Evolutionary conservation across 2,797 vertebrate genomes (phyloP).

Genomic region (Chelon auratus): DNA sequence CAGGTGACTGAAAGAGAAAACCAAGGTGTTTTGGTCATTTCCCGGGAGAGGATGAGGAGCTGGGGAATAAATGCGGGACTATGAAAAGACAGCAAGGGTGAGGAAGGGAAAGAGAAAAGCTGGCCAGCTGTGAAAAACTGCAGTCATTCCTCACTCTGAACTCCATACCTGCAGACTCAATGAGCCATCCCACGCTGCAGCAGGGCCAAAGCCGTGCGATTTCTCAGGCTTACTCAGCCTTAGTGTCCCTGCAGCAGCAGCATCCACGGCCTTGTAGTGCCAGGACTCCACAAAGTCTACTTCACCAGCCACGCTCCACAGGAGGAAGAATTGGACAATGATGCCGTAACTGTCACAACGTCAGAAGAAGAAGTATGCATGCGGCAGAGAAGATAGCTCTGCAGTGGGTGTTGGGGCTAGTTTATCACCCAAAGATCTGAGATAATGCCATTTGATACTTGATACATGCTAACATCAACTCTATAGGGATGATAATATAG

Average conservation of each 20-base stretch:
- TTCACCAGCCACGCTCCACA: slow-evolving; percentile 57
- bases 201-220: slow-evolving; percentile 70
- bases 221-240: slow-evolving; percentile 77
- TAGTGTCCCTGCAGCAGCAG: slow-evolving; percentile 51
- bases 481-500: neutral
- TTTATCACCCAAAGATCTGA: slow-evolving; percentile 20
- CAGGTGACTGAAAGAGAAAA: slow-evolving; percentile 26
- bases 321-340: slow-evolving; percentile 69
- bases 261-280: slow-evolving; percentile 58
- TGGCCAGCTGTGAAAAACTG: slow-evolving; percentile 72
- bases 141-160: slow-evolving; percentile 80
- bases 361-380: slow-evolving; percentile 61
- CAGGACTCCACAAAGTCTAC: slow-evolving; percentile 63
- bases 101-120: slow-evolving; percentile 34
- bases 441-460: neutral
- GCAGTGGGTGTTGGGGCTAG: slow-evolving; percentile 42
- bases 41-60: slow-evolving; percentile 24
- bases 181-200: slow-evolving; percentile 74
- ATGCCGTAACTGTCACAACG: slow-evolving; percentile 65
- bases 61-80: slow-evolving; percentile 20
- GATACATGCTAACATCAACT: neutral
- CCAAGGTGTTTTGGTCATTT: slow-evolving; percentile 34
- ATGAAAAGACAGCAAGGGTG: slow-evolving; percentile 55
- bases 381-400: slow-evolving; percentile 17
- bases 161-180: slow-evolving; percentile 77